Base-by-base conservation (phyloP, 2,888 invertebrate species). In the Philhelius pedissequus region DNA sequence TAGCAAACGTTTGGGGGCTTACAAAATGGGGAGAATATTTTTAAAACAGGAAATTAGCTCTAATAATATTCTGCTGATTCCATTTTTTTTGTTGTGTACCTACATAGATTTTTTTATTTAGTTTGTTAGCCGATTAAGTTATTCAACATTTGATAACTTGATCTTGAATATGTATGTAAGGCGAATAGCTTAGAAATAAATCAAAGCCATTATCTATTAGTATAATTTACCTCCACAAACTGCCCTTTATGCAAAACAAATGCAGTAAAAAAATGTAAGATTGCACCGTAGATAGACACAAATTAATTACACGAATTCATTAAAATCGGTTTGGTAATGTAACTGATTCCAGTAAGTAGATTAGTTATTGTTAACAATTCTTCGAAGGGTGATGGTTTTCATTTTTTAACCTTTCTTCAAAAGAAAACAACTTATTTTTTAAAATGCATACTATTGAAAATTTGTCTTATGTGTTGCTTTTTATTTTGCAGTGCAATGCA, bases 401-500 rank as follows among this genome's bases (percentile, higher is more conserved):
- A 27, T 25, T 50, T 7, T 4, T 35, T 18, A 25, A 22, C n/a
- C 11, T 1, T 18, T 32, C 9, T 6, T 15, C 11, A 43, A 48
- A 48, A 22, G 6, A 1, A 25, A 15, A 40, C 25, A 25, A 3
- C 25, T 45, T 20, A 11, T 45, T 45, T 9, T 7, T 18, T 2
- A 58, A 62, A 64, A 64, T 48, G 48, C 2, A 1, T 60, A 22
- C 9, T 25, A 22, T 48, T 25, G 18, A 45, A 13, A 78, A 32
- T 22, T 40, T 38, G 27, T n/a, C 40, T 76, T 22, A 79, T 32
- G n/a, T 22, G 0, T 9, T 48, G 5, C 1, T 64, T 45, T 48
- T 64, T 3, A 20, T 64, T 4, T 32, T 43, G 73, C 84, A 84
- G 84, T 84, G 84, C 68, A 84, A 84, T 76, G 84, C 84, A 13